Base-by-base conservation (phyloP, 2,888 invertebrate species). In the Temnothorax ravouxi region DNA sequence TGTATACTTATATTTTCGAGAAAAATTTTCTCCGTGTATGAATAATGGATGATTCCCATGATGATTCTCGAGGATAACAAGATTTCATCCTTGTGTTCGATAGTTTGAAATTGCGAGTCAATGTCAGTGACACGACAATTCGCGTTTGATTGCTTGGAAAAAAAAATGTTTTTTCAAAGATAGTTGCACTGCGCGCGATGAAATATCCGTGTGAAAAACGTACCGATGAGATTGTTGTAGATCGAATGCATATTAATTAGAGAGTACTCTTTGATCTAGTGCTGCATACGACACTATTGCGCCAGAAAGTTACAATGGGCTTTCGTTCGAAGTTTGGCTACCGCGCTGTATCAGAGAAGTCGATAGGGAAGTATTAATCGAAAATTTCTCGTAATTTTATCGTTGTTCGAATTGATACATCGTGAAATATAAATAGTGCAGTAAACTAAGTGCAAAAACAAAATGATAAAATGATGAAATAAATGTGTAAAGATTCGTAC, bases 171-270 rank as follows among this genome's bases (percentile, higher is more conserved):
- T 54, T 59, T 74, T 86, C 86, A 86, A 86, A 89, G 84, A 64
- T 50, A 59, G 29, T 21, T 67, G 44, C 56, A 74, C 64, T 69
- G 84, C 83, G 76, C 61, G 61, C 64, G 74, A 72, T 83, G 72
- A 82, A 77, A 72, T 72, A 79, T 80, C 62, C 8, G 11, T 67
- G 76, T 82, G 85, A 77, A 84, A 86, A 85, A 76, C 74, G 50
- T 59, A 72, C 41, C 75, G 76, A 29, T 29, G 29, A 84, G 75
- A 76, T 69, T 81, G 80, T 56, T 61, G 52, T 77, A 67, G 62
- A 74, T 74, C 69, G 83, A 81, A 85, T 88, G 87, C 87, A 89
- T 89, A 88, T 89, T 88, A 88, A 86, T 84, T 84, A 81, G 79
- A 85, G 67, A 76, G 47, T 59, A 71, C 44, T 52, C 88, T 90